Percentiles rank a stretch among this genome's conserved stretches.
Conservation (phyloP, 2,113 vertebrate genomes). For the Anoura caudifer region DNA sequence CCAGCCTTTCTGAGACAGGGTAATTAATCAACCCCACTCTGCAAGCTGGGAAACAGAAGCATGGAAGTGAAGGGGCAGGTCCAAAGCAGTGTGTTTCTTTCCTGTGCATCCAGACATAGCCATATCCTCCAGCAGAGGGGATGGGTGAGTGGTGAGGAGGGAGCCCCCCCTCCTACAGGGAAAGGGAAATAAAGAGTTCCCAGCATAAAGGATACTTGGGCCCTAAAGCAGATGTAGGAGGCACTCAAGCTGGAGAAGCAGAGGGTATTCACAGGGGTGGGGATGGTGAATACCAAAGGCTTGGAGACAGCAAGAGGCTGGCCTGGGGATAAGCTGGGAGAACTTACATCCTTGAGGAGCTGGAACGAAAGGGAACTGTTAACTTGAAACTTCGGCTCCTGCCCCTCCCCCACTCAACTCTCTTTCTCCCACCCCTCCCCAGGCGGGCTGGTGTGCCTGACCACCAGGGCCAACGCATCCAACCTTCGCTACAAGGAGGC, state of each 20-base stretch:
- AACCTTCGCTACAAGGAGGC: constrained; percentile 85
- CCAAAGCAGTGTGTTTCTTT: background rate
- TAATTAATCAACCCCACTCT: background rate
- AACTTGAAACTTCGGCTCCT: background rate
- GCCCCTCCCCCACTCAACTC: background rate
- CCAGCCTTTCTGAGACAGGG: background rate
- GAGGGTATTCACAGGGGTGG: background rate
- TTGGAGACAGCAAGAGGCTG: background rate
- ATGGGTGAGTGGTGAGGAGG: background rate
- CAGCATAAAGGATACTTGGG: background rate
- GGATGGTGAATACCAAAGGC: background rate
- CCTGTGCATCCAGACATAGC: background rate
- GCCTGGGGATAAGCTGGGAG: background rate
- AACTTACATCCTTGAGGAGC: background rate
- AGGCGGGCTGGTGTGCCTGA: constrained; percentile 93
- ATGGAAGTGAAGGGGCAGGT: background rate
- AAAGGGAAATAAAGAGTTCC: background rate
- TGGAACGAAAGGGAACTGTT: background rate
- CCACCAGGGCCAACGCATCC: constrained; percentile 84
- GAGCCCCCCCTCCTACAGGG: background rate
- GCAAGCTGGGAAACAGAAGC: background rate
- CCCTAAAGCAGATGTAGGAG: background rate
- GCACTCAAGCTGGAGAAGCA: background rate
- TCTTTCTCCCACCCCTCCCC: fast-evolving
- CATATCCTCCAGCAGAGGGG: background rate